These are phyloP conservation scores for Zaprionus bogoriensis DNA, from an alignment of 2,888 invertebrate species.

Conservation along the genomic window DNA sequence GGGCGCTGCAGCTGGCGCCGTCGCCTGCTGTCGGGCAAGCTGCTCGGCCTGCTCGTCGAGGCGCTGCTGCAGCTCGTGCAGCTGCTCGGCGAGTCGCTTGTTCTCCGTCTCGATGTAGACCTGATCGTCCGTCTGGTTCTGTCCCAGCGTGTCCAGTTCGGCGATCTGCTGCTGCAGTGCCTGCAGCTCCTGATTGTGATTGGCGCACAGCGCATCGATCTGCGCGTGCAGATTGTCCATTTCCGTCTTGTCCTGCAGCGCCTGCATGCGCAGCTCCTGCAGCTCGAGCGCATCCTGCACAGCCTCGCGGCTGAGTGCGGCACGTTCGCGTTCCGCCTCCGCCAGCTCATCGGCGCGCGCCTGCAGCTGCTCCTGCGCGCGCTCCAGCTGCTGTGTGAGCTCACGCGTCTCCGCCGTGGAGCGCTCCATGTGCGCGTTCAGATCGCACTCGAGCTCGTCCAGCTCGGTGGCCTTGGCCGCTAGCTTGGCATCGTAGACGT, in stretches of 20 bases:
- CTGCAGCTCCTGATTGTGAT: slow-evolving; percentile 81
- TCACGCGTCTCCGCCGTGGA: slow-evolving; percentile 75
- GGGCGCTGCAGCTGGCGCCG: slow-evolving; percentile 83
- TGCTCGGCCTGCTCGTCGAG: slow-evolving; percentile 83
- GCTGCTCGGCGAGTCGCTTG: slow-evolving; percentile 84
- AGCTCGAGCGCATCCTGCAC: slow-evolving; percentile 81
- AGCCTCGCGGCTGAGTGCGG: slow-evolving; percentile 77
- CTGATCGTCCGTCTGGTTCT: slow-evolving; percentile 83
- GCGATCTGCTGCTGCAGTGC: slow-evolving; percentile 79
- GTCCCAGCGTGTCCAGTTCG: slow-evolving; percentile 81
- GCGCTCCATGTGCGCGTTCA: slow-evolving; percentile 82
- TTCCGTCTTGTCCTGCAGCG: slow-evolving; percentile 83
- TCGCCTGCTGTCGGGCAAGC: no score
- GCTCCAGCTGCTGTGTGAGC: slow-evolving; percentile 86
- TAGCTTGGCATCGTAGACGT: slow-evolving; percentile 82
- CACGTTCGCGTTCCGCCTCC: slow-evolving; percentile 75
- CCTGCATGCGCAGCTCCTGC: slow-evolving; percentile 82
- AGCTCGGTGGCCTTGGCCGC: slow-evolving; percentile 82
- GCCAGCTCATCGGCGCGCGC: slow-evolving; percentile 82
- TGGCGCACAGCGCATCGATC: slow-evolving; percentile 79
- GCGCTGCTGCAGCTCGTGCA: slow-evolving; percentile 84
- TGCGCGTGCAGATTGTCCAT: slow-evolving; percentile 81
- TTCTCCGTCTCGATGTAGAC: slow-evolving; percentile 84
- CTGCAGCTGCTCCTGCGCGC: slow-evolving; percentile 85
- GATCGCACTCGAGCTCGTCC: slow-evolving; percentile 84